These are phyloP conservation scores for Apotomis capreana DNA, from an alignment of 2,888 invertebrate species.

Conservation along the genomic window DNA sequence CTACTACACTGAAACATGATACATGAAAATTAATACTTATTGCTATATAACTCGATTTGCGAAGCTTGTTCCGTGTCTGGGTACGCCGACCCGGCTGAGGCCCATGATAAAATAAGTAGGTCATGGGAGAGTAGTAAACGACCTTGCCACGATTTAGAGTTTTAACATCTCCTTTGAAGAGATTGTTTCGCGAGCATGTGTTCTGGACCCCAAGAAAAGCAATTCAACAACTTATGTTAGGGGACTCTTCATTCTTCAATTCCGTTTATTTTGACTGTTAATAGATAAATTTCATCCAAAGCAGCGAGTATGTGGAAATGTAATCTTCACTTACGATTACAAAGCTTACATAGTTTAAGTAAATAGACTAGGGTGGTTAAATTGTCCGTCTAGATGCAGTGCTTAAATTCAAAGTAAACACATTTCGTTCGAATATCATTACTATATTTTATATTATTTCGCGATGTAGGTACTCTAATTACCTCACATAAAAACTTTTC, in stretches of 20 bases:
- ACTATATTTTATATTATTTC: too few species aligned
- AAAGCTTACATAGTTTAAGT: too few species aligned
- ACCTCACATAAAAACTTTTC: too few species aligned
- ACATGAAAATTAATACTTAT: background rate
- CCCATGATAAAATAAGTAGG: slow-evolving; percentile 27
- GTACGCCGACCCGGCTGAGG: slow-evolving; percentile 1
- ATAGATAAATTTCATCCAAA: background rate
- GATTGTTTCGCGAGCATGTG: slow-evolving; percentile 9
- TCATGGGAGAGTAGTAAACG: slow-evolving; percentile 27
- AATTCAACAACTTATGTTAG: slow-evolving; percentile 17
- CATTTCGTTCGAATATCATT: too few species aligned
- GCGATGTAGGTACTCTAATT: too few species aligned
- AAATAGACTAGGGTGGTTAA: too few species aligned
- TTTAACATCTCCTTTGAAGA: slow-evolving; percentile 20
- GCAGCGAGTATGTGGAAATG: too few species aligned
- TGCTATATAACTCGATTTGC: background rate
- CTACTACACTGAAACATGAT: too few species aligned
- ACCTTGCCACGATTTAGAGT: slow-evolving; percentile 30
- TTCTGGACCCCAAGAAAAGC: slow-evolving; percentile 8
- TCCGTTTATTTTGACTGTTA: background rate
- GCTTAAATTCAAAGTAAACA: too few species aligned
- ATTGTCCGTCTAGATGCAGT: too few species aligned
- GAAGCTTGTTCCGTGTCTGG: slow-evolving; percentile 2
- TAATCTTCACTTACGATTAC: too few species aligned
- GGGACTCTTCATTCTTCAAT: background rate